Base-by-base conservation (phyloP, 2,113 vertebrate genomes). In the Nesoenas mayeri region DNA sequence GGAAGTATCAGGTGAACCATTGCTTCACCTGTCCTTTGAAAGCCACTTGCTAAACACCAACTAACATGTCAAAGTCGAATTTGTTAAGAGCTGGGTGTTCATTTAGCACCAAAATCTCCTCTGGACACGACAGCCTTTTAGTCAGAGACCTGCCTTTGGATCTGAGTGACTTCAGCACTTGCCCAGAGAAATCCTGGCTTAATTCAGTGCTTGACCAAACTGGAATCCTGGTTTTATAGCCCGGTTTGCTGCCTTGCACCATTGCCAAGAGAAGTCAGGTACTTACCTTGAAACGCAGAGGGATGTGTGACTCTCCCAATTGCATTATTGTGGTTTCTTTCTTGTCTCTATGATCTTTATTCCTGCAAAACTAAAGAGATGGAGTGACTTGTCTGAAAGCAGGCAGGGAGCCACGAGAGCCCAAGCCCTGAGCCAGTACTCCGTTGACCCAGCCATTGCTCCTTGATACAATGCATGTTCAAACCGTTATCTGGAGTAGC, bases 401-500 rank as follows among this genome's bases (percentile, higher is more conserved):
- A 79, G 34, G 8, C 15, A 73, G 67, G n/a, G 65, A 89, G n/a
- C 25, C 12, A 21, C 0, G 1, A 60, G 32, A 28, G 62, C 67
- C 57, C 54, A 83, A 7, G 47, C 15, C 28, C 40, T 62, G 51
- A 47, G 26, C 16, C 47, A 56, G 26, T 28, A 29, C 25, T n/a
- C 42, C 12, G 11, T 14, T 42, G 18, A 58, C 40, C 58, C 60
- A 57, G 3, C 26, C 32, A 1, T 10, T 57, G 9, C 86, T 74
- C 24, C 38, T 64, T 2, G 0, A 54, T 7, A 21, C 6, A 12
- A 20, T 8, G 9, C 15, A 1, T n/a, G 12, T 22, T 75, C 75
- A 58, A 82, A 90, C 12, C 32, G 62, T 48, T 36, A 5, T 13
- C 8, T 51, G 32, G 4, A 25, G 13, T n/a, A 48, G 53, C 50